These are phyloP conservation scores for Holcopasites calliopsidis DNA, from an alignment of 1,140 invertebrate species.

Conservation along the genomic window DNA sequence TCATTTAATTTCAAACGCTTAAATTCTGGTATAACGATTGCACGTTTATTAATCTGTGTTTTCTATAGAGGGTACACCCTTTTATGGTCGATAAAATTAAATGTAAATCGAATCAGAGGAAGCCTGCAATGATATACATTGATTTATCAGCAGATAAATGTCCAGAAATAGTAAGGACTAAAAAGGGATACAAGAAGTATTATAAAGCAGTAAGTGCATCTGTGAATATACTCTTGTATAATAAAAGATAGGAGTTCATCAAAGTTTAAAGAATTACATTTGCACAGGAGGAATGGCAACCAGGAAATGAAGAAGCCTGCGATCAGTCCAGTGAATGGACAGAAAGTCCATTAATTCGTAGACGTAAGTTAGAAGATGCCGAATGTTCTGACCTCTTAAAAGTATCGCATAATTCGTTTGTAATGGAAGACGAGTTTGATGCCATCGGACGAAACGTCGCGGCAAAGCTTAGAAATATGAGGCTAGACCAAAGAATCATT, in stretches of 20 bases:
- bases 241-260: not conserved
- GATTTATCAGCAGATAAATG: constrained; percentile 72
- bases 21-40: constrained; percentile 7
- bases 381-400: constrained; percentile 69
- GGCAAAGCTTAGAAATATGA: constrained; percentile 76
- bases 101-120: constrained; percentile 77
- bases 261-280: constrained; percentile 12
- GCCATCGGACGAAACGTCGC: constrained; percentile 77
- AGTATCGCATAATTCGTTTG: constrained; percentile 67
- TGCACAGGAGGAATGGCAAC: constrained; percentile 70
- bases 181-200: constrained; percentile 73
- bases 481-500: constrained; percentile 77
- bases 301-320: constrained; percentile 65
- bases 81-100: constrained; percentile 76
- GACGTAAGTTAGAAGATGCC: constrained; percentile 68
- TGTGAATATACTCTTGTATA: not conserved
- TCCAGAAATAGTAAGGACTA: constrained; percentile 69
- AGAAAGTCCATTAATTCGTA: constrained; percentile 62
- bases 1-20: constrained; percentile 5
- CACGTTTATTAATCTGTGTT: constrained; percentile 34
- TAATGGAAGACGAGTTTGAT: constrained; percentile 76
- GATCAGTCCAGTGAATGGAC: constrained; percentile 72
- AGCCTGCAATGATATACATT: constrained; percentile 75
- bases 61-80: constrained; percentile 75
- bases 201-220: constrained; percentile 67